Base-by-base conservation (phyloP, 1,140 invertebrate genomes). In the Ceratina japonica region DNA sequence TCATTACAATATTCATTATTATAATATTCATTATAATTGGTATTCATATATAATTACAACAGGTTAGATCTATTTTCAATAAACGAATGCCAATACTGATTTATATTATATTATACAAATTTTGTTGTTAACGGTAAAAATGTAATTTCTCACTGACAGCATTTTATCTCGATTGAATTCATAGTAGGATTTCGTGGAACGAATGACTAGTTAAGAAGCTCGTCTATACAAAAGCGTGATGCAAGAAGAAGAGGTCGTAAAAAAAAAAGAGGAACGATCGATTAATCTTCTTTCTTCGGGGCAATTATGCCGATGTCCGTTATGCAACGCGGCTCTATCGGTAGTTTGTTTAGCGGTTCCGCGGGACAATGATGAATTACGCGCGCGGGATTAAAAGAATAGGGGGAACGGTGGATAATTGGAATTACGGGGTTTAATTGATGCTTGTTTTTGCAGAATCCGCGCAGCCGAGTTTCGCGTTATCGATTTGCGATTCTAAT, bases 271-370 rank as follows among this genome's bases (percentile, higher is more conserved):
- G 12, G 64, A 27, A 49, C 54, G 74, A 61, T 70, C 65, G 54
- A 76, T 70, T 31, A 49, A 62, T 70, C 27, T 51, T 69, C 44
- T 70, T 76, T 76, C 65, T 16, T 61, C 37, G 3, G 3, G 16
- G 1, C n/a, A 70, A 62, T 75, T 58, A 68, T 10, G 64, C 22
- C 37, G 18, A 12, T 4, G 12, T 10, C 15, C 15, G 37, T 76
- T 70, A 76, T n/a, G 54, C 20, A 75, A 75, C 10, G 37, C 13
- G 2, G 44, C 16, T 20, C 22, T 44, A n/a, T 63, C 62, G 18
- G 16, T 20, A 44, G 54, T 66, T 66, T 49, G 52, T 75, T 66
- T 49, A 44, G 16, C 31, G 51, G 10, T 56, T 58, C 20, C 22
- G 18, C 31, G 7, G 52, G 63, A 51, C 56, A 69, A 20, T 51